Percentiles rank a stretch among this genome's conserved stretches.
These are phyloP conservation scores for Oophaga pumilio DNA, from an alignment of 2,113 vertebrate genomes.

Conservation along the genomic window DNA sequence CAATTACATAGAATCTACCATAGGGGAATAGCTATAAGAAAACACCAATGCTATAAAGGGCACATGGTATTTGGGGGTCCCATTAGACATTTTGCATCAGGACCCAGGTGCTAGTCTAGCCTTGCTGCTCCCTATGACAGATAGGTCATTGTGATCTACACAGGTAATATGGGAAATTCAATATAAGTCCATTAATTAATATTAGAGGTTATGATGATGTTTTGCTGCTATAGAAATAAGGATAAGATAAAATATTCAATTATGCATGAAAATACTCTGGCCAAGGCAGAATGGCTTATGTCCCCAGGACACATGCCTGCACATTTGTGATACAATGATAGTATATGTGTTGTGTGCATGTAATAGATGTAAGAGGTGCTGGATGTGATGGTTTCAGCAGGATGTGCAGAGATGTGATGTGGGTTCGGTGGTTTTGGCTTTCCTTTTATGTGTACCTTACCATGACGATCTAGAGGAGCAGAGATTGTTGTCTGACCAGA, in stretches of 20 bases:
- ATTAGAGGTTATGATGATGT: neutral
- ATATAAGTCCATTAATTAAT: neutral
- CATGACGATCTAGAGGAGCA: neutral
- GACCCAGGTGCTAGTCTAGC: neutral
- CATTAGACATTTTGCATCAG: neutral
- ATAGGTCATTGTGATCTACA: neutral
- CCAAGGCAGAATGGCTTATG: neutral
- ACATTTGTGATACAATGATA: neutral
- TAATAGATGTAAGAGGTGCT: neutral
- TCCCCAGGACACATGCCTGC: neutral
- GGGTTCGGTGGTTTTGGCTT: constrained; percentile 19
- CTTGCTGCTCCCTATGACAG: neutral
- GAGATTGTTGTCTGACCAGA: neutral
- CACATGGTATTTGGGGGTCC: neutral
- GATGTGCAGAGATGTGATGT: neutral
- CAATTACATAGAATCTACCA: neutral
- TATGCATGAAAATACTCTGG: neutral
- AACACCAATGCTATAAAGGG: neutral
- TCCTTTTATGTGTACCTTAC: neutral
- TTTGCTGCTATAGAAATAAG: neutral
- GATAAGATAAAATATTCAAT: neutral
- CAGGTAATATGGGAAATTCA: neutral
- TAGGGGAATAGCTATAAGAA: neutral
- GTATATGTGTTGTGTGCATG: neutral
- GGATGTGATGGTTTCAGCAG: neutral